A percentile compares a stretch with the other conserved stretches of the same genome.
These are phyloP conservation scores for Cantharis flavilabris DNA, from an alignment of 2,888 invertebrate species.

Conservation along the genomic window DNA sequence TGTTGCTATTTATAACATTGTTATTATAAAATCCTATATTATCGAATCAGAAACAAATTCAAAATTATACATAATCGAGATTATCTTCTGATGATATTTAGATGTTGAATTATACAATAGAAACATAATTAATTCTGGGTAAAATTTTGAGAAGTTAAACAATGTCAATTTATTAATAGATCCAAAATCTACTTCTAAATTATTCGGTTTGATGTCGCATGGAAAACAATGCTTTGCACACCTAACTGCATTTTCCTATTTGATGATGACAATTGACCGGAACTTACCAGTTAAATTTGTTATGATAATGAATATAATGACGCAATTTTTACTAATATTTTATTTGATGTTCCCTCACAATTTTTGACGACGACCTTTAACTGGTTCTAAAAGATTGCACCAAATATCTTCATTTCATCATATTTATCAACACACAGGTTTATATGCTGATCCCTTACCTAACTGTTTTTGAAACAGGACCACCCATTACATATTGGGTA, in stretches of 20 bases:
- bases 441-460: no score
- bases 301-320: not conserved
- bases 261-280: not conserved
- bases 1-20: not conserved
- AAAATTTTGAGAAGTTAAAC: not conserved
- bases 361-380: not conserved
- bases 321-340: not conserved
- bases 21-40: not conserved
- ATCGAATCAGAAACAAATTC: not conserved
- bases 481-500: no score
- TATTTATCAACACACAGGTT: not conserved
- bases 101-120: not conserved
- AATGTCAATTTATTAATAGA: not conserved
- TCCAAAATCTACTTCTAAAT: not conserved
- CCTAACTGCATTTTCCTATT: not conserved
- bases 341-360: not conserved
- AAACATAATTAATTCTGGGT: not conserved
- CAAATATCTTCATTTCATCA: not conserved
- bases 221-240: not conserved
- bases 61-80: not conserved
- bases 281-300: not conserved
- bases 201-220: not conserved
- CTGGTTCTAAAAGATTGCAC: not conserved
- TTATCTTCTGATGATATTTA: not conserved
- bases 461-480: no score